Conservation (phyloP, 2,797 vertebrate genomes). For the Picus viridis region DNA sequence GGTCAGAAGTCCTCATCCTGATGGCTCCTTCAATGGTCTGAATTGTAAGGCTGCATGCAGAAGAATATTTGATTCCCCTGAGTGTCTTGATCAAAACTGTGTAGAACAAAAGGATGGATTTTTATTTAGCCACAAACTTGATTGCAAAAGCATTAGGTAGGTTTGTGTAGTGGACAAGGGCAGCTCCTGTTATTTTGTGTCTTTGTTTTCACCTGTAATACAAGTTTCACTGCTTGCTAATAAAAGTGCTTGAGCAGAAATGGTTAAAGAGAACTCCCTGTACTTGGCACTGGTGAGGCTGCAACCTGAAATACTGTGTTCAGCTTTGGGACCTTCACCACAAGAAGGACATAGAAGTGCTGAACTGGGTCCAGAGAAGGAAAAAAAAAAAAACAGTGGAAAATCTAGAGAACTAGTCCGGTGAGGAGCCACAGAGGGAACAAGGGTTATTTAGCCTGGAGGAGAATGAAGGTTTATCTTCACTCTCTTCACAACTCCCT, state of each 20-base stretch:
- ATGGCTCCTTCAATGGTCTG: background rate
- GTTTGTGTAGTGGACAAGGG: background rate
- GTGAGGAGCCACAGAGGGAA: too few species aligned
- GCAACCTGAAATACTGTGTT: too few species aligned
- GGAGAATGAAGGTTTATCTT: too few species aligned
- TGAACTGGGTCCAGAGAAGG: too few species aligned
- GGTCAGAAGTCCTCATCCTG: background rate
- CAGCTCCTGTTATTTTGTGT: background rate
- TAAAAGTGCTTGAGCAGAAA: background rate
- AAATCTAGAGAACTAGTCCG: too few species aligned
- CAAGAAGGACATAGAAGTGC: too few species aligned
- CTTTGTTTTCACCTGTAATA: background rate
- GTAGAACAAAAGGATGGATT: background rate
- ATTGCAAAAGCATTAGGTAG: background rate
- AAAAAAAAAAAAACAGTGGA: too few species aligned
- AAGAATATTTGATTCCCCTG: background rate
- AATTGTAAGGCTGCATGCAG: background rate
- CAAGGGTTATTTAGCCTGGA: too few species aligned
- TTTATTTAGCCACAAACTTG: background rate
- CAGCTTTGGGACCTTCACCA: too few species aligned
- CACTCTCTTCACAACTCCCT: too few species aligned
- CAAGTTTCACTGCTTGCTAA: background rate
- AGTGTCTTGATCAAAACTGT: background rate
- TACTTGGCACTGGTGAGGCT: too few species aligned
- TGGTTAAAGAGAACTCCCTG: background rate